A percentile compares a stretch with the other conserved stretches of the same genome.
Evolutionary conservation across 2,888 invertebrate species (phyloP).

Genomic region (Quadroppia sp.): DNA sequence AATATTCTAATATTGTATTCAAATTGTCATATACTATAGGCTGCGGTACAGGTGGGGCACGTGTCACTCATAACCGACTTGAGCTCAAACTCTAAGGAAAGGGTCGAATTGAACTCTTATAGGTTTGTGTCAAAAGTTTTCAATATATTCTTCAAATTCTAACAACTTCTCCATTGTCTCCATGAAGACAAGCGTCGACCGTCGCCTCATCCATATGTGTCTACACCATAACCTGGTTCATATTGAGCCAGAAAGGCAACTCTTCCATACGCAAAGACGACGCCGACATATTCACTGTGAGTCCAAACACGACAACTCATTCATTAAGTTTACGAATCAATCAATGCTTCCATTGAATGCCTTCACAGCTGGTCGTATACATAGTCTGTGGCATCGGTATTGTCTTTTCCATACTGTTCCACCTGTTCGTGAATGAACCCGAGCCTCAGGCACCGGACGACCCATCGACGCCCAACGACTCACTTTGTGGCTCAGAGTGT

Average conservation of each 20-base stretch:
- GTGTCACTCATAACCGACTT: conserved; percentile 58
- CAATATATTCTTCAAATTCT: no score
- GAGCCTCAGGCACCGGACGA: conserved; percentile 1
- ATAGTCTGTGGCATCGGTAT: conserved; percentile 66
- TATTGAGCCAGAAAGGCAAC: conserved; percentile 58
- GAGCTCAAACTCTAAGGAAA: conserved; percentile 52
- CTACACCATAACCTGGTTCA: conserved; percentile 71
- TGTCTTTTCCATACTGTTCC: conserved; percentile 65
- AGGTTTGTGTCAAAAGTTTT: conserved; percentile 50
- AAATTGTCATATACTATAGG: conserved; percentile 55
- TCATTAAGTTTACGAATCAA: neutral
- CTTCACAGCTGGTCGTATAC: conserved; percentile 65
- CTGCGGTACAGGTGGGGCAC: conserved; percentile 69
- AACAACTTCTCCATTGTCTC: no score
- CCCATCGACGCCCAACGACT: conserved; percentile 3
- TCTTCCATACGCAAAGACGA: conserved; percentile 49
- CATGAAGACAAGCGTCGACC: conserved; percentile 73
- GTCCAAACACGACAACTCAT: neutral
- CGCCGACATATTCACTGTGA: conserved; percentile 32
- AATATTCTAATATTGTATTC: neutral
- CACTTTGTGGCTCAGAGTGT: conserved; percentile 8
- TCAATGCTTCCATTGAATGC: neutral
- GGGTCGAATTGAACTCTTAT: conserved; percentile 55
- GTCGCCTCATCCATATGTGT: conserved; percentile 80
- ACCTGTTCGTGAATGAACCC: conserved; percentile 63